Percentiles rank a stretch among this genome's conserved stretches.
These are phyloP conservation scores for Columba livia DNA, from an alignment of 2,113 vertebrate species.

Conservation along the genomic window DNA sequence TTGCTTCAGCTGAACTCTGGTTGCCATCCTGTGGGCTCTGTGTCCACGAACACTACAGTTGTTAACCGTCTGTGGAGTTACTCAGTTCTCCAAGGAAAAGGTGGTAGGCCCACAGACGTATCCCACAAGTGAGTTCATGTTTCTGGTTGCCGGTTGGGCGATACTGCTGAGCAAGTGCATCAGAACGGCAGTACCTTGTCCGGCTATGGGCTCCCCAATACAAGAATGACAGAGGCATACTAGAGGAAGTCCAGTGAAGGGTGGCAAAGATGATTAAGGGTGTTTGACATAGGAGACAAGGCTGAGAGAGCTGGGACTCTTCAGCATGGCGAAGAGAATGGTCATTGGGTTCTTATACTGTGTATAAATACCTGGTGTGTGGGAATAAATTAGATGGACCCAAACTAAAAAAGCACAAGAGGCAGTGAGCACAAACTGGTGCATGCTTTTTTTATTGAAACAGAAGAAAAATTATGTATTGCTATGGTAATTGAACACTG, in stretches of 20 bases:
- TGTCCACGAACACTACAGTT: rapidly evolving
- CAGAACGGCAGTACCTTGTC: background rate
- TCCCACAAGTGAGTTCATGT: background rate
- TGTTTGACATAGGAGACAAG: no score
- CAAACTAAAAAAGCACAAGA: background rate
- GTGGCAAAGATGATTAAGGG: no score
- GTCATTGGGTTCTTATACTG: background rate
- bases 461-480: background rate
- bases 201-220: background rate
- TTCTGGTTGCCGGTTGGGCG: background rate
- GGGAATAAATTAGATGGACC: background rate
- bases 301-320: background rate
- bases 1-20: background rate
- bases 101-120: background rate
- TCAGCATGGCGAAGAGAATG: background rate
- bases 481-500: background rate
- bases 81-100: background rate
- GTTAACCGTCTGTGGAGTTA: background rate
- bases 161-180: rapidly evolving
- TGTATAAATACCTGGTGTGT: rapidly evolving
- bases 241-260: no score
- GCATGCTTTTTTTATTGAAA: background rate
- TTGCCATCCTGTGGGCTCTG: background rate
- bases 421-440: background rate
- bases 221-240: background rate